Base-by-base conservation (phyloP, 2,797 vertebrate species). In the Fringilla coelebs region DNA sequence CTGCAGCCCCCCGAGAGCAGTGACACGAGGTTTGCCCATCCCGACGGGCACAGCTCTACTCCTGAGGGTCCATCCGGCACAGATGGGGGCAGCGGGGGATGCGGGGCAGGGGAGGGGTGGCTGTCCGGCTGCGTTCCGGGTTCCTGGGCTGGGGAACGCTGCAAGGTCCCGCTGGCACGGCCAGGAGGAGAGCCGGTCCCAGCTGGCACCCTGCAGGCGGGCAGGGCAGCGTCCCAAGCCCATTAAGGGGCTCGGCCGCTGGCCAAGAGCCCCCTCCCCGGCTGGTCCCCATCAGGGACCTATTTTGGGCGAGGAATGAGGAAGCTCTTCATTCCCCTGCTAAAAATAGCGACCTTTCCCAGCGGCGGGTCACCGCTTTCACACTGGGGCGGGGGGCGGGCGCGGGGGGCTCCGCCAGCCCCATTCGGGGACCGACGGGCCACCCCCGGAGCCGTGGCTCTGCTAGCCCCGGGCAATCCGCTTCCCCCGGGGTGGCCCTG, bases 261-360 rank as follows among this genome's bases (percentile, higher is more conserved):
- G 38, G 66, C 93, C 95, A 62, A n/a, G 38, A 91, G 65, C 76
- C 94, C 95, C 91, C 17, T 95, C 61, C 49, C 14, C 43, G 57
- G 40, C 76, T 8, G 51, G 5, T 48, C 83, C 79, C 89, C 54
- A n/a, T 9, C 49, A 25, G 89, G 88, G 89, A 75, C 89, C 90
- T 89, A 79, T 96, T 96, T 93, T 40, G 92, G 90, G 89, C 90
- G 58, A 83, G 85, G 94, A 95, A 96, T 80, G 93, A 95, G 90
- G 91, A 94, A 95, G 28, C 87, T 89, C 88, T 93, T 85, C 62
- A 67, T 95, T 90, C 24, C 49, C 29, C 17, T 4, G 88, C 94
- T 96, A 97, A 90, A 97, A 97, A 97, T 96, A 97, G 85, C 28
- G 94, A 49, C 72, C 88, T 89, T 89, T 81, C 67, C 46, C 66